phyloP scores from a whole-genome alignment of 2,113 vertebrate genomes.

The Aspiorhynchus laticeps region DNA sequence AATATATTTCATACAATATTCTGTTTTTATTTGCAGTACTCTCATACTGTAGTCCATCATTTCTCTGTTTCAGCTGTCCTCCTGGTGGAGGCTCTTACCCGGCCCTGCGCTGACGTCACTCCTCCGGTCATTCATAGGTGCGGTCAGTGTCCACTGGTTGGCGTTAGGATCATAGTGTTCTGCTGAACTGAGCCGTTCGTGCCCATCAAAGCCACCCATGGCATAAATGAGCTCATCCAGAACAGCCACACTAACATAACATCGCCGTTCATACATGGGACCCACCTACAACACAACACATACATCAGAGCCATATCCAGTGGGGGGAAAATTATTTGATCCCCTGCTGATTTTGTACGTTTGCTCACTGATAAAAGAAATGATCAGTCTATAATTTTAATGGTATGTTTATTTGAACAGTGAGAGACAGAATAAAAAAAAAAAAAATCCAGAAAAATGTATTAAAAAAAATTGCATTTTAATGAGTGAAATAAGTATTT shows the following conservation, averaged over 20 bases:
- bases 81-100: conserved; percentile 68
- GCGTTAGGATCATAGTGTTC: conserved; percentile 79
- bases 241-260: conserved; percentile 80
- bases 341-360: too few species aligned
- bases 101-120: conserved; percentile 77
- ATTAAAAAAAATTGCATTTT: too few species aligned
- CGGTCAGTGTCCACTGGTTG: conserved; percentile 82
- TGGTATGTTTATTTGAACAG: too few species aligned
- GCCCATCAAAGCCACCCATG: conserved; percentile 83
- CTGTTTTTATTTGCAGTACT: background rate
- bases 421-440: too few species aligned
- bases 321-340: too few species aligned
- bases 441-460: too few species aligned
- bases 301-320: too few species aligned
- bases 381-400: too few species aligned
- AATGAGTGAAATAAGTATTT: too few species aligned
- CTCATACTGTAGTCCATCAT: background rate
- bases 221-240: conserved; percentile 79
- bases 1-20: background rate
- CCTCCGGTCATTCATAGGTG: conserved; percentile 80
- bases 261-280: conserved; percentile 81
- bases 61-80: background rate
- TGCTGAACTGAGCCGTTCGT: conserved; percentile 74
- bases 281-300: conserved; percentile 69
- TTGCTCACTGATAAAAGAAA: too few species aligned